phyloP scores from a whole-genome alignment of 1,140 invertebrate species.

The Neelides sp. region DNA sequence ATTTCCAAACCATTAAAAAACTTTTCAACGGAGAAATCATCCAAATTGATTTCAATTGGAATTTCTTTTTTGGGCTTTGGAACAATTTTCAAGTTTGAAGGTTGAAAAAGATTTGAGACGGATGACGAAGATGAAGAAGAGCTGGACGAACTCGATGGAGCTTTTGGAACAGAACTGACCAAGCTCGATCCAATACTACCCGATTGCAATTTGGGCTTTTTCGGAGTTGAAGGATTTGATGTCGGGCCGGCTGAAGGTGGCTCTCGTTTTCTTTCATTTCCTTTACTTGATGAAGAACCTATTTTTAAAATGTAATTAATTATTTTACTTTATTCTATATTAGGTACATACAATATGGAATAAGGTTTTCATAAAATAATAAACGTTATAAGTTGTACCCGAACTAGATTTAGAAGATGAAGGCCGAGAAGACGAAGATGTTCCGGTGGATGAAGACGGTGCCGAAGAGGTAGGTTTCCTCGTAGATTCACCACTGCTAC shows the following conservation, averaged over 20 bases:
- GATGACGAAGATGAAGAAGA: constrained; percentile 2
- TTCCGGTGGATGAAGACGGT: background rate
- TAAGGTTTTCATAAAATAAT: too few species aligned
- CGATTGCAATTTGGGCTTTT: background rate
- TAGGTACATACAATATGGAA: too few species aligned
- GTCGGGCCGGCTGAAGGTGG: background rate
- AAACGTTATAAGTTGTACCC: too few species aligned
- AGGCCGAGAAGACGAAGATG: background rate
- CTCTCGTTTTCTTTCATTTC: background rate
- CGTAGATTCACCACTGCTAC: constrained; percentile 1
- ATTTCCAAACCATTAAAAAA: constrained; percentile 13
- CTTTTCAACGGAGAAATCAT: constrained; percentile 8
- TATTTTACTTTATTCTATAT: too few species aligned
- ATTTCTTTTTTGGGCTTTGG: background rate
- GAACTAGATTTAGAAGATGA: background rate
- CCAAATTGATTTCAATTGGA: constrained; percentile 2
- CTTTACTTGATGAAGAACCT: too few species aligned
- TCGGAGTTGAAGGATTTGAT: background rate
- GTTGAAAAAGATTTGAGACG: background rate
- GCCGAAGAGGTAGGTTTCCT: background rate
- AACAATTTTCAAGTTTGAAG: background rate
- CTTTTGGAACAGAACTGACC: constrained; percentile 11
- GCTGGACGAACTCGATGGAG: background rate
- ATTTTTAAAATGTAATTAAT: too few species aligned
- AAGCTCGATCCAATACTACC: background rate